Evolutionary conservation across 2,888 invertebrate species (phyloP).

Genomic region (Oegoconia quadripuncta): DNA sequence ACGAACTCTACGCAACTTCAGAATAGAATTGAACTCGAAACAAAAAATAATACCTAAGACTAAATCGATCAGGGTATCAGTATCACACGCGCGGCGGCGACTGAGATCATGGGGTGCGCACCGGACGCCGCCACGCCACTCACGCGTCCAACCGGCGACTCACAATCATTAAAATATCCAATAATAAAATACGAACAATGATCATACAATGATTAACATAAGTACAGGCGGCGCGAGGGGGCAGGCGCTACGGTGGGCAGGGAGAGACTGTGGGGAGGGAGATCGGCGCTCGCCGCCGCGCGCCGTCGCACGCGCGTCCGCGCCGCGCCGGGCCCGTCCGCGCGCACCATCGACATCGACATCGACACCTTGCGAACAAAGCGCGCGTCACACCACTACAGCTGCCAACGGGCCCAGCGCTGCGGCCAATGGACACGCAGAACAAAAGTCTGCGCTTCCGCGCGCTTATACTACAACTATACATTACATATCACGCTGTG

Average conservation of each 20-base stretch:
- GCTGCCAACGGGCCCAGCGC: constrained; percentile 18
- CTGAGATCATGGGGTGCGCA: constrained; percentile 67
- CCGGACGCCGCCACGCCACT: constrained; percentile 56
- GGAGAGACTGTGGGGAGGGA: constrained; percentile 28
- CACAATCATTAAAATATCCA: constrained; percentile 46
- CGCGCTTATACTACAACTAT: constrained; percentile 69
- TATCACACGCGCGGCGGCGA: constrained; percentile 71
- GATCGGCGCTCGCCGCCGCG: constrained; percentile 49
- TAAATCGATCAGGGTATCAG: constrained; percentile 67
- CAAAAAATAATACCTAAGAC: constrained; percentile 73
- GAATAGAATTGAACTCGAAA: constrained; percentile 75
- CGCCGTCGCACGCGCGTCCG: constrained; percentile 31
- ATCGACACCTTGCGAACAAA: too few species aligned
- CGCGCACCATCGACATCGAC: too few species aligned
- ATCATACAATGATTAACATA: constrained; percentile 55
- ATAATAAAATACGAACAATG: constrained; percentile 57
- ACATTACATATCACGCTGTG: constrained; percentile 80
- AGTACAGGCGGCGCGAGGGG: constrained; percentile 53
- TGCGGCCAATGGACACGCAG: constrained; percentile 24
- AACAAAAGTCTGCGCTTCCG: constrained; percentile 43
- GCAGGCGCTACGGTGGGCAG: constrained; percentile 54
- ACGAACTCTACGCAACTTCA: constrained; percentile 72
- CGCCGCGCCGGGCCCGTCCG: constrained; percentile 24
- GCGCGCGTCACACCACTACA: too few species aligned
- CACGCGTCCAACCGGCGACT: constrained; percentile 40